Percentiles rank a stretch among this genome's conserved stretches.
Evolutionary conservation across 1,140 invertebrate species (phyloP).

Genomic region (Hormaphis cornu): DNA sequence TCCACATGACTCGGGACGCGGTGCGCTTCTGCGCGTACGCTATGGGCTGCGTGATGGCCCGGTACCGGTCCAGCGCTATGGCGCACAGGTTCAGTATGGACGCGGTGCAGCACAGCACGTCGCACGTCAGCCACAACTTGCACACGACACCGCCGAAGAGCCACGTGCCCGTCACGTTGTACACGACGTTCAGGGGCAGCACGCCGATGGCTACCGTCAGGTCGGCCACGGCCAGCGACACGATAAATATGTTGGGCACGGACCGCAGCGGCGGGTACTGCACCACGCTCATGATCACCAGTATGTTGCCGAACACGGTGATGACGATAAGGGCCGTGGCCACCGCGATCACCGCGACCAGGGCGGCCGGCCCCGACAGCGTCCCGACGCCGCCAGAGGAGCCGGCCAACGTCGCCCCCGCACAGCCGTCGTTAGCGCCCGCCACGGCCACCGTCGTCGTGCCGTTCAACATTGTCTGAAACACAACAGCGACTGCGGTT

Average conservation of each 20-base stretch:
- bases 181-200: slow-evolving; percentile 90
- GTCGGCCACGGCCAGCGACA: slow-evolving; percentile 94
- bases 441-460: neutral
- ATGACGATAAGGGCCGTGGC: slow-evolving; percentile 73
- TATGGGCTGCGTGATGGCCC: slow-evolving; percentile 96
- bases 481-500: too few species aligned
- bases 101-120: slow-evolving; percentile 92
- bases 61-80: slow-evolving; percentile 88
- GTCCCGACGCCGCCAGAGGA: slow-evolving; percentile 47
- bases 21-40: slow-evolving; percentile 95
- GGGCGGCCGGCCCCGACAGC: slow-evolving; percentile 67
- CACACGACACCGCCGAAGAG: slow-evolving; percentile 83
- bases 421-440: too few species aligned
- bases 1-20: slow-evolving; percentile 75
- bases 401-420: neutral
- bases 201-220: slow-evolving; percentile 92
- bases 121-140: slow-evolving; percentile 93
- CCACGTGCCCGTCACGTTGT: slow-evolving; percentile 80
- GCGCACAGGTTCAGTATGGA: slow-evolving; percentile 94
- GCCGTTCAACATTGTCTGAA: neutral
- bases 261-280: slow-evolving; percentile 91
- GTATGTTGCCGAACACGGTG: slow-evolving; percentile 87
- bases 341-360: slow-evolving; percentile 55
- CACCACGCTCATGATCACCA: slow-evolving; percentile 93
- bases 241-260: slow-evolving; percentile 97